Percentiles rank a stretch among this genome's conserved stretches.
Conservation (phyloP, 2,797 vertebrate genomes). For the Hyperoplus immaculatus region DNA sequence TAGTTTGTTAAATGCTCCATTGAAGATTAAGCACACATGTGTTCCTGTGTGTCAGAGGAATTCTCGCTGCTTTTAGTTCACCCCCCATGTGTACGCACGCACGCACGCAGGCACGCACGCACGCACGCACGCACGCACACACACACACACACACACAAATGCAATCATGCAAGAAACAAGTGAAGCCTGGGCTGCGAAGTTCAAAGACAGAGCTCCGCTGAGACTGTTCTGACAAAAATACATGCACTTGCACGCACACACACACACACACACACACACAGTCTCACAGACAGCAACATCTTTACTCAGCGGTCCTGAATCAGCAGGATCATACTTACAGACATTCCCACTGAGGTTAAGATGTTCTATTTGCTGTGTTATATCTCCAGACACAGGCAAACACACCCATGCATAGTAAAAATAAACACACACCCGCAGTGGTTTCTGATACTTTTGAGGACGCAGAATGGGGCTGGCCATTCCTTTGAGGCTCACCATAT, state of each 20-base stretch:
- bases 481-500: constrained; percentile 59
- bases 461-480: constrained; percentile 23
- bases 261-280: constrained; percentile 8
- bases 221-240: constrained; percentile 36
- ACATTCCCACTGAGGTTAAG: constrained; percentile 69
- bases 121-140: constrained; percentile 2
- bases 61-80: constrained; percentile 20
- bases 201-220: constrained; percentile 62
- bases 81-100: constrained; percentile 2
- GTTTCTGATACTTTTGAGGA: constrained; percentile 44
- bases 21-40: constrained; percentile 51
- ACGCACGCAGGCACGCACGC: not conserved
- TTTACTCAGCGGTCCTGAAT: constrained; percentile 71
- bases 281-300: constrained; percentile 45
- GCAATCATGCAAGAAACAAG: constrained; percentile 43
- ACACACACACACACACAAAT: constrained; percentile 10
- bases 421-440: constrained; percentile 34
- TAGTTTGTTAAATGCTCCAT: constrained; percentile 61
- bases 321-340: constrained; percentile 68
- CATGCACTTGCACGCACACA: constrained; percentile 12
- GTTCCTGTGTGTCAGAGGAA: constrained; percentile 60
- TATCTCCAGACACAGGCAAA: constrained; percentile 43
- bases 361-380: constrained; percentile 70
- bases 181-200: constrained; percentile 44
- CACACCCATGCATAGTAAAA: constrained; percentile 49